Percentiles rank a stretch among this genome's conserved stretches.
Evolutionary conservation across 2,888 invertebrate species (phyloP).

Genomic region (Xestia ashworthii): DNA sequence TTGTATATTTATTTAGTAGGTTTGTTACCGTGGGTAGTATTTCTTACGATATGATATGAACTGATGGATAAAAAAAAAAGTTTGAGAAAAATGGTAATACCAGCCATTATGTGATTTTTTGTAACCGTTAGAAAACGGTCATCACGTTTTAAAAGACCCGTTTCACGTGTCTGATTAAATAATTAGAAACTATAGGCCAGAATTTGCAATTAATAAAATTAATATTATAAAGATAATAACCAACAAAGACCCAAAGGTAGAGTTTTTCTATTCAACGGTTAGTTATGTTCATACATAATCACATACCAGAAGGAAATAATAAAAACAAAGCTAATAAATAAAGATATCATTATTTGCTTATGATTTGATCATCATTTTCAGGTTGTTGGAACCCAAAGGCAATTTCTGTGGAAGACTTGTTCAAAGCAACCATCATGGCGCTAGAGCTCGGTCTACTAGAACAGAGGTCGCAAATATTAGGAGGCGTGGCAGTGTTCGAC

Average conservation of each 20-base stretch:
- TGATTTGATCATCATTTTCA: conserved; percentile 71
- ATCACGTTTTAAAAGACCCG: neutral
- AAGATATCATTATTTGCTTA: neutral
- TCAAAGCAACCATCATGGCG: conserved; percentile 93
- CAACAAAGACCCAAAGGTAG: neutral
- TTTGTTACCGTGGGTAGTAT: neutral
- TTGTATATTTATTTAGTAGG: neutral
- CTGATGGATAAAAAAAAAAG: neutral
- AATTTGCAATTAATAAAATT: too few species aligned
- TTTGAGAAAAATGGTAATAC: neutral
- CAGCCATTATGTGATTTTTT: neutral
- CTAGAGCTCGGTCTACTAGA: conserved; percentile 94
- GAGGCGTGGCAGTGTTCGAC: conserved; percentile 95
- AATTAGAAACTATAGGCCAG: neutral
- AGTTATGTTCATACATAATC: neutral
- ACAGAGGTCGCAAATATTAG: conserved; percentile 93
- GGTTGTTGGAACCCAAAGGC: conserved; percentile 94
- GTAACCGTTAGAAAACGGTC: neutral
- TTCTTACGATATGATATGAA: neutral
- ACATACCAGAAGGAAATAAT: too few species aligned
- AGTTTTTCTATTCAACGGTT: neutral
- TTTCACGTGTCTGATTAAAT: neutral
- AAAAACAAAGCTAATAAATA: too few species aligned
- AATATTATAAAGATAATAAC: too few species aligned
- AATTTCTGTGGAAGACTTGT: conserved; percentile 92